Evolutionary conservation across 2,113 vertebrate genomes (phyloP).

Genomic region (Periophthalmus modestus): DNA sequence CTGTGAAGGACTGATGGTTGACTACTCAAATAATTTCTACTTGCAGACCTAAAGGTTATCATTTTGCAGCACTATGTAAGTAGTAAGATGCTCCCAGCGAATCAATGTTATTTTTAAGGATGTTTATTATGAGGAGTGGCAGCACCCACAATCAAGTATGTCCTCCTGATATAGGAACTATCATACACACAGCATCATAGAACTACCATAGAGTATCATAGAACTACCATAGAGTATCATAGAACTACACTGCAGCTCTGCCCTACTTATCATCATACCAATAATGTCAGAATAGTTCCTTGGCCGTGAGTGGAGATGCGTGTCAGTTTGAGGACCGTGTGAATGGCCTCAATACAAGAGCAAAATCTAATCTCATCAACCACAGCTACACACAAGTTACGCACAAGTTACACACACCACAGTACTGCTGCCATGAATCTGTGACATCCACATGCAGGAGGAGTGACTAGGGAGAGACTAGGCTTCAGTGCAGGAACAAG

Average conservation of each 20-base stretch:
- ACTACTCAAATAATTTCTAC: not conserved
- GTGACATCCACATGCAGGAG: constrained; percentile 19
- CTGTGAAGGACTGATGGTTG: no score
- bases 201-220: constrained; percentile 37
- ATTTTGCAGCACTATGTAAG: no score
- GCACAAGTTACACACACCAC: not conserved
- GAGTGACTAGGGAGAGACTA: constrained; percentile 4
- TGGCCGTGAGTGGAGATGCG: constrained; percentile 13
- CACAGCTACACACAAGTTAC: constrained; percentile 29
- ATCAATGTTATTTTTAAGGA: not conserved
- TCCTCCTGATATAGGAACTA: not conserved
- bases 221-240: constrained; percentile 18
- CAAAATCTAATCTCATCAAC: constrained; percentile 51
- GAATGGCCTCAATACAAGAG: constrained; percentile 40
- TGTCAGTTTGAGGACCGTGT: constrained; percentile 15
- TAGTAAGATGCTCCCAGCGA: not conserved
- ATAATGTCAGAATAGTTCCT: constrained; percentile 58
- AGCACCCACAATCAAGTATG: no score
- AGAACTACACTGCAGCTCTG: constrained; percentile 54
- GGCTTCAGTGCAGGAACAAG: constrained; percentile 5
- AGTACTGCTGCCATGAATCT: constrained; percentile 36
- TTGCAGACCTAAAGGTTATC: not conserved
- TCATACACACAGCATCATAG: constrained; percentile 7
- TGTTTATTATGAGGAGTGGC: not conserved
- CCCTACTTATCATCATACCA: constrained; percentile 69